These are phyloP conservation scores for Andrena flavipes DNA, from an alignment of 2,888 invertebrate species.

Conservation along the genomic window DNA sequence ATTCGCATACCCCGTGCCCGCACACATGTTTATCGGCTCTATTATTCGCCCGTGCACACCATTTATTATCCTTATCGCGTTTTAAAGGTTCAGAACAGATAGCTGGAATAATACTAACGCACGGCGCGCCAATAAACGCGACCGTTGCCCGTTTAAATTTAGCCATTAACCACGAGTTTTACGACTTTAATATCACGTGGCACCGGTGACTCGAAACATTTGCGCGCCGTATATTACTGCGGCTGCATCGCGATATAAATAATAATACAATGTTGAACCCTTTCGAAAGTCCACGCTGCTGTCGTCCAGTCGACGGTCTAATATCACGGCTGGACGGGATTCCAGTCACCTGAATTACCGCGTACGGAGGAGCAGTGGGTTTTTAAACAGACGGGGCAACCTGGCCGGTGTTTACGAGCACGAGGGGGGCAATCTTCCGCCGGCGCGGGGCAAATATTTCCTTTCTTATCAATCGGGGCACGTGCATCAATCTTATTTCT, in stretches of 20 bases:
- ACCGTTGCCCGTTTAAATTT: slow-evolving; percentile 20
- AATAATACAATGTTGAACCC: background rate
- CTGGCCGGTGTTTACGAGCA: slow-evolving; percentile 34
- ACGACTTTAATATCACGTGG: slow-evolving; percentile 9
- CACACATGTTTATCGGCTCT: slow-evolving; percentile 7
- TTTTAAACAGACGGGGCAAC: background rate
- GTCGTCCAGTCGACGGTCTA: background rate
- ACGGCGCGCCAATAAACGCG: slow-evolving; percentile 7
- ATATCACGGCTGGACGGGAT: background rate
- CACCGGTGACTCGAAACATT: slow-evolving; percentile 15
- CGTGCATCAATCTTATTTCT: slow-evolving; percentile 66
- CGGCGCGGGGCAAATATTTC: slow-evolving; percentile 52
- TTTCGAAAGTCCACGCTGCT: background rate
- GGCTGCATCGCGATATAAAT: background rate
- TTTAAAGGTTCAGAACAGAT: slow-evolving; percentile 16
- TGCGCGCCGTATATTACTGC: slow-evolving; percentile 10
- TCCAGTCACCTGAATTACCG: background rate
- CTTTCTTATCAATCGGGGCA: slow-evolving; percentile 65
- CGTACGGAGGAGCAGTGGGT: background rate
- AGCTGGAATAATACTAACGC: slow-evolving; percentile 1
- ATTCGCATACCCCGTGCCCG: background rate
- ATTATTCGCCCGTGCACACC: slow-evolving; percentile 10
- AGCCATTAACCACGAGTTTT: slow-evolving; percentile 33
- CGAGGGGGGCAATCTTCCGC: slow-evolving; percentile 37
- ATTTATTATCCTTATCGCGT: slow-evolving; percentile 18